A percentile compares a stretch with the other conserved stretches of the same genome.
phyloP scores from a whole-genome alignment of 2,888 invertebrate genomes.

The Quadriops clusia region DNA sequence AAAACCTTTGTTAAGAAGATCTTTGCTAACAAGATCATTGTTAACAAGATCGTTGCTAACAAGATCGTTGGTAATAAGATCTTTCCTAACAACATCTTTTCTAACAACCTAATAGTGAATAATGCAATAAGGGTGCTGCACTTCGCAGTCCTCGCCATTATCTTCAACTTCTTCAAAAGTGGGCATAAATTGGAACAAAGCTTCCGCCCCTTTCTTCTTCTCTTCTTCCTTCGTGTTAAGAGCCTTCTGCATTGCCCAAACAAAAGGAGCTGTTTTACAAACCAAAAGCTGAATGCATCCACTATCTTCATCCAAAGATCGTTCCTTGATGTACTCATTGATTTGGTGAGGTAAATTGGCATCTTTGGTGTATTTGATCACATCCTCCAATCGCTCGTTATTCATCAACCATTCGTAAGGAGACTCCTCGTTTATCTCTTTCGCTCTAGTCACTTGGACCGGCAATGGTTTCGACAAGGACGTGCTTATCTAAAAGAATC shows the following conservation, averaged over 20 bases:
- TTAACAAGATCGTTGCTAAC: no score
- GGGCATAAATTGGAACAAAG: conserved; percentile 49
- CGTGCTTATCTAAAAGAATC: conserved; percentile 47
- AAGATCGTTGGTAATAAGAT: no score
- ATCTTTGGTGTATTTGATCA: conserved; percentile 46
- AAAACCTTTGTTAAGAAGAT: no score
- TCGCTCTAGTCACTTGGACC: conserved; percentile 22
- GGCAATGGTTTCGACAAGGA: conserved; percentile 39
- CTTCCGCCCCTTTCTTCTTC: conserved; percentile 26
- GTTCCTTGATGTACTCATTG: conserved; percentile 45
- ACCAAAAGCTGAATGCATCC: conserved; percentile 60
- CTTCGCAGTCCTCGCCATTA: conserved; percentile 52
- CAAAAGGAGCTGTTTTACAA: conserved; percentile 67
- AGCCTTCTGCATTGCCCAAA: conserved; percentile 63
- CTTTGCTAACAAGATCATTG: no score
- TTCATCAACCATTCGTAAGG: conserved; percentile 53
- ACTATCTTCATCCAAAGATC: conserved; percentile 45
- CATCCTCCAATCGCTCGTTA: conserved; percentile 45
- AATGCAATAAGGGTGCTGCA: conserved; percentile 38
- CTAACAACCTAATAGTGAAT: conserved; percentile 20
- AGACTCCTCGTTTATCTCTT: conserved; percentile 27
- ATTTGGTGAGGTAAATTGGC: conserved; percentile 49
- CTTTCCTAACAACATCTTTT: no score
- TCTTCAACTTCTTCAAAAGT: conserved; percentile 45
- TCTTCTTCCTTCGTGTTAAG: conserved; percentile 36